Conservation (phyloP, 1,140 invertebrate species). For the Temnothorax curvispinosus region DNA sequence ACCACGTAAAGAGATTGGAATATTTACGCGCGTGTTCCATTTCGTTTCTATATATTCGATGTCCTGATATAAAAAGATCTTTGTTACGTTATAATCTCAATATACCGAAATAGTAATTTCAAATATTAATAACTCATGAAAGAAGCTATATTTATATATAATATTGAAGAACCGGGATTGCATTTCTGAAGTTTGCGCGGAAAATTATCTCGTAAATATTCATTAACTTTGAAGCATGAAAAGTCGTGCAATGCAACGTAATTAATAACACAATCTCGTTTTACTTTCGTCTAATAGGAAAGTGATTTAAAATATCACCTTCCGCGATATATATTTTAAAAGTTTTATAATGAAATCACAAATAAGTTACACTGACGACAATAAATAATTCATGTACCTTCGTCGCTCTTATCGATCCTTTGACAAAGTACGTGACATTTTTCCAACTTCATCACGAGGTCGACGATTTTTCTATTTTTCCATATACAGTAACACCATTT, state of each 20-base stretch:
- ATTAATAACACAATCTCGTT: constrained; percentile 10
- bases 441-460: constrained; percentile 61
- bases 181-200: not conserved
- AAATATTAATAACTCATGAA: not conserved
- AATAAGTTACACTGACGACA: not conserved
- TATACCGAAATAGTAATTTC: not conserved
- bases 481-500: constrained; percentile 72
- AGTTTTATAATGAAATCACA: not conserved
- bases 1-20: constrained; percentile 37
- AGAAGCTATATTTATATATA: not conserved
- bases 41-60: not conserved
- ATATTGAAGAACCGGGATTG: not conserved
- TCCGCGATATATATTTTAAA: constrained; percentile 12
- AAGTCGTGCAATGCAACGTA: not conserved
- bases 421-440: constrained; percentile 66
- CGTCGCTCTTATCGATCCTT: constrained; percentile 53
- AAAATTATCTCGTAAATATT: not conserved
- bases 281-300: not conserved
- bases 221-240: not conserved
- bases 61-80: not conserved
- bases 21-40: constrained; percentile 25
- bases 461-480: constrained; percentile 36
- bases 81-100: not conserved
- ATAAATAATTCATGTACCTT: constrained; percentile 51
- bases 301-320: not conserved